Evolutionary conservation across 2,797 vertebrate genomes (phyloP), one percentile per base, ranked within the genome.

Genomic region (Macrochelys suwanniensis): DNA sequence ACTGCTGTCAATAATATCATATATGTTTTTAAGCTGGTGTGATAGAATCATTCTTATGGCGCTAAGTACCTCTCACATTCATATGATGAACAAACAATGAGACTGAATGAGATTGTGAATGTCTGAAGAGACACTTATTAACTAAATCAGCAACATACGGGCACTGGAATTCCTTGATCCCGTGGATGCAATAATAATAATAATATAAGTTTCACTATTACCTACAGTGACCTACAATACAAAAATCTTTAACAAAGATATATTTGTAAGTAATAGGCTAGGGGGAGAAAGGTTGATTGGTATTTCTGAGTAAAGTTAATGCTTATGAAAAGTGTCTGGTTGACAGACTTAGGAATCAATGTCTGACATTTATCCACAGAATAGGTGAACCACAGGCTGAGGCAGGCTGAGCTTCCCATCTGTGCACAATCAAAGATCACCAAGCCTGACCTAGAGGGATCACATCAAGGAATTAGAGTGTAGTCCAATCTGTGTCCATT

Each of bases 1-100:
- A 92, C 87, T 77, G 86, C 84, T 76, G 51, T 89, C 92, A 81
- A 96, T 92, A 94, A 61, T 51, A 28, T 54, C 82, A 54, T 84
- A 76, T 91, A 89, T 95, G 77, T 97, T 91, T 65, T 68, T 86
- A 82, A 42, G 80, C 56, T 3, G 82, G 84, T 76, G 68, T 56
- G 78, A 82, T 16, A 91, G 86, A 91, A 95, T 86, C 31, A 23
- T 7, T 85, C 37, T 3, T 83, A 85, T 84, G 56, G 6, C 87
- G 94, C 56, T 49, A 79, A 80, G 56, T 0, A 0, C 12, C 94
- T 31, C 13, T 87, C 16, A 19, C 21, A 57, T 50, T 25, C 7
- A 74, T 37, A 80, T 49, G 92, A 71, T 47, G 59, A 51, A 83
- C 51, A 56, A 91, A 87, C 50, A 76, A 78, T 15, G 53, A 85